A percentile compares a stretch with the other conserved stretches of the same genome.
Conservation (phyloP, 2,113 vertebrate species). For the Macquaria australasica region DNA sequence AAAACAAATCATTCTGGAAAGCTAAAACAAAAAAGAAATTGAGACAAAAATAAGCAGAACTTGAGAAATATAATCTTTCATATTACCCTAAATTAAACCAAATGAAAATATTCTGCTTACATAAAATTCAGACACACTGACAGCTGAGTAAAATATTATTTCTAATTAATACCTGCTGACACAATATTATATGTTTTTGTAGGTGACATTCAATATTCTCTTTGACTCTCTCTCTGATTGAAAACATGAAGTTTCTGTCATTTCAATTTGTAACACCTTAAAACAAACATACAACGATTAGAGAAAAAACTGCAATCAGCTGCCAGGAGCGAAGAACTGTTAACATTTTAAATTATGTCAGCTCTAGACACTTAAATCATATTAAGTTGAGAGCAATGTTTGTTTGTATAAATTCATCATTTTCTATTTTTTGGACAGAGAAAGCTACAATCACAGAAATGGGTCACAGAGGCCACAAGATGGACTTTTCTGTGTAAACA, state of each 20-base stretch:
- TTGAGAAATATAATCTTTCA: not conserved
- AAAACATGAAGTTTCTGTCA: slow-evolving; percentile 17
- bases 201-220: not conserved
- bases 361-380: not conserved
- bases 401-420: slow-evolving; percentile 26
- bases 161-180: slow-evolving; percentile 18
- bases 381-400: slow-evolving; percentile 2
- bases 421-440: slow-evolving; percentile 21
- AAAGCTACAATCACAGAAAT: slow-evolving; percentile 60
- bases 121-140: slow-evolving; percentile 5
- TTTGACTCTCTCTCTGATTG: not conserved
- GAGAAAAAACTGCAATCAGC: not conserved
- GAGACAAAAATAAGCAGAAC: not conserved
- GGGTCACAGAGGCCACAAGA: slow-evolving; percentile 60
- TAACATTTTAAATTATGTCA: not conserved
- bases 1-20: slow-evolving; percentile 4
- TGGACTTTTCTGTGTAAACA: slow-evolving; percentile 74
- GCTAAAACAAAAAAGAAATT: not conserved
- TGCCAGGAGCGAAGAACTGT: not conserved
- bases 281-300: not conserved
- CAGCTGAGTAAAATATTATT: not conserved
- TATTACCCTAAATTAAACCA: not conserved
- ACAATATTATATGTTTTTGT: slow-evolving; percentile 6
- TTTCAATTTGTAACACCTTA: slow-evolving; percentile 11
- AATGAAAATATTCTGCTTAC: slow-evolving; percentile 17